phyloP scores from a whole-genome alignment of 2,797 vertebrate species.

The Syngnathus acus region DNA sequence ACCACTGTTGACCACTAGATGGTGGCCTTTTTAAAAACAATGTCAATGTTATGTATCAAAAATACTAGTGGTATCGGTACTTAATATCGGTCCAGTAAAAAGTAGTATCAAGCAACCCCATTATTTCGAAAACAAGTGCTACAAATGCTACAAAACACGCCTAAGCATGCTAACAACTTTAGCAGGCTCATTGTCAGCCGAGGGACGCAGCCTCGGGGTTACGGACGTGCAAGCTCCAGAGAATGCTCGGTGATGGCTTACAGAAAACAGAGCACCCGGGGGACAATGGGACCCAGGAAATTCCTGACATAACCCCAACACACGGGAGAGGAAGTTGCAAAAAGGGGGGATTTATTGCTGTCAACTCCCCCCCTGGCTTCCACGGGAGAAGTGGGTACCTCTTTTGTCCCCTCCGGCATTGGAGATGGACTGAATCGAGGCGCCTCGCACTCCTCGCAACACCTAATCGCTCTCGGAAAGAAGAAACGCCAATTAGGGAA shows the following conservation, averaged over 20 bases:
- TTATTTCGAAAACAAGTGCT: too few relatives aligned
- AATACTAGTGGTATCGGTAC: too few relatives aligned
- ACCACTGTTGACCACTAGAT: too few relatives aligned
- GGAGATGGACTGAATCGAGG: constrained; percentile 64
- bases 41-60: too few relatives aligned
- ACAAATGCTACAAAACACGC: too few relatives aligned
- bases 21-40: too few relatives aligned
- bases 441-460: constrained; percentile 44
- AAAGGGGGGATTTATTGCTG: constrained; percentile 70
- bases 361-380: constrained; percentile 60
- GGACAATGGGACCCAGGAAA: constrained; percentile 68
- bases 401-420: constrained; percentile 66
- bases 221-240: constrained; percentile 45
- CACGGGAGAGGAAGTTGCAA: constrained; percentile 66
- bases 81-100: too few relatives aligned
- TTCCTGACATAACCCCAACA: constrained; percentile 75
- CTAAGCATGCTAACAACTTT: too few relatives aligned
- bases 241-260: constrained; percentile 71
- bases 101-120: too few relatives aligned
- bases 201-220: constrained; percentile 55
- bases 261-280: constrained; percentile 65
- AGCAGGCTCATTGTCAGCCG: not conserved
- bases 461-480: constrained; percentile 64
- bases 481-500: constrained; percentile 68
- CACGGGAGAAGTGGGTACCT: constrained; percentile 62